Evolutionary conservation across 2,888 invertebrate species (phyloP).

Genomic region (Trissolcus japonicus): DNA sequence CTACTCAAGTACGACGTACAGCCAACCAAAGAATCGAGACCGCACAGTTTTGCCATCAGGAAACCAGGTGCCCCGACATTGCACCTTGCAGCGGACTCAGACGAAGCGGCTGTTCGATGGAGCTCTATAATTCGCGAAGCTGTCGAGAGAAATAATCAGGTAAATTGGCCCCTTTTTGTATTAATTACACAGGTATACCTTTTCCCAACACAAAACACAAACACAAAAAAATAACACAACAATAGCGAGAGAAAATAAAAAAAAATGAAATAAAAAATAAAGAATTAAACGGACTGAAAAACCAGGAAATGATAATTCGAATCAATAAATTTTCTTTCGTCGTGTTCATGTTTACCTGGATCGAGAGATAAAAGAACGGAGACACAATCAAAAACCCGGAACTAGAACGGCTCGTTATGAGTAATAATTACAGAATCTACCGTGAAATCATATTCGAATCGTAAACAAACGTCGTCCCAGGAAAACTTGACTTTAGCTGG

Average conservation of each 20-base stretch:
- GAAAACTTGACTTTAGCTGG: background rate
- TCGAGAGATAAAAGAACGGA: no score
- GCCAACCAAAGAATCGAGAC: slow-evolving; percentile 81
- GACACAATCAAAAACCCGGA: no score
- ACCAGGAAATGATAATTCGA: no score
- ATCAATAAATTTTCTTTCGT: no score
- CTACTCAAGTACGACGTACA: slow-evolving; percentile 88
- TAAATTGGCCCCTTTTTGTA: slow-evolving; percentile 17
- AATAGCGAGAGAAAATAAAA: no score
- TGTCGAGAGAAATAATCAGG: slow-evolving; percentile 85
- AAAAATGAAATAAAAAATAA: no score
- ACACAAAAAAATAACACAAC: no score
- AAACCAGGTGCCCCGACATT: slow-evolving; percentile 84
- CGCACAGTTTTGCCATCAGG: slow-evolving; percentile 84
- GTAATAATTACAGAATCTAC: background rate
- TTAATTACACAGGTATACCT: background rate
- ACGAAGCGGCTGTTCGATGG: slow-evolving; percentile 86
- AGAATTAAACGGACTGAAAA: no score
- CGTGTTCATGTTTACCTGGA: no score
- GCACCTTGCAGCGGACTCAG: slow-evolving; percentile 88
- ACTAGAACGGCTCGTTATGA: background rate
- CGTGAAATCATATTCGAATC: slow-evolving; percentile 2
- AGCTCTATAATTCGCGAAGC: slow-evolving; percentile 86
- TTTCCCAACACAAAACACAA: no score
- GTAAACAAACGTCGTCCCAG: background rate